Evolutionary conservation across 2,888 invertebrate species (phyloP), one percentile per base, ranked within the genome.

Genomic region (Pecten maximus): DNA sequence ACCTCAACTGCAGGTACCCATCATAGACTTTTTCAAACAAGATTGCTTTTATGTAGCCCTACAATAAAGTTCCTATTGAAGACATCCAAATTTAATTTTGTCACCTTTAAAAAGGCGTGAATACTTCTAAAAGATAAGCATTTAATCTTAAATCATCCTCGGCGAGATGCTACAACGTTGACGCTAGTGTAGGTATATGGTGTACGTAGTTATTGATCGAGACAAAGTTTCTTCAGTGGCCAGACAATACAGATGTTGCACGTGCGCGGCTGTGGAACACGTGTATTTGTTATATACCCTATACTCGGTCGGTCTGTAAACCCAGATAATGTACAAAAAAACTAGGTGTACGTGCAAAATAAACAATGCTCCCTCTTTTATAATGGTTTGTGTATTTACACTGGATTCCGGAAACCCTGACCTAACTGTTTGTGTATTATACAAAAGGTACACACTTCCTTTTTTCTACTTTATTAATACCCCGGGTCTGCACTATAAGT

Each of bases 231-330:
- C 19, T 54, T 35, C 35, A 6, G 74, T 35, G 35, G 74, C 74
- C 74, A 74, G 74, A 74, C 74, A 74, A 74, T 74, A 28, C 74
- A 74, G 74, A 74, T 74, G 74, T 74, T 74, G 74, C 74, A 74
- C 74, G 74, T 74, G 74, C 74, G 50, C 12, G 50, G 19, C 50
- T 19, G 50, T 19, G 50, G 35, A 74, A 74, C 28, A 74, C 74
- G 74, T 74, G 74, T 74, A 28, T 74, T 74, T 74, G 74, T 74
- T 74, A 74, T 74, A 28, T 74, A 74, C 35, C 35, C 74, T 35
- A 8, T 35, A 74, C 74, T 35, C 74, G 35, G 35, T 10, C 35
- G 28, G 35, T 74, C 35, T 74, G 74, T 35, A 74, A 74, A 74
- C 74, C 74, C 12, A 35, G 35, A 19, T 74, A 74, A 74, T 35